Base-by-base conservation (phyloP, 1,140 invertebrate species). In the Ceratina calcarata region DNA sequence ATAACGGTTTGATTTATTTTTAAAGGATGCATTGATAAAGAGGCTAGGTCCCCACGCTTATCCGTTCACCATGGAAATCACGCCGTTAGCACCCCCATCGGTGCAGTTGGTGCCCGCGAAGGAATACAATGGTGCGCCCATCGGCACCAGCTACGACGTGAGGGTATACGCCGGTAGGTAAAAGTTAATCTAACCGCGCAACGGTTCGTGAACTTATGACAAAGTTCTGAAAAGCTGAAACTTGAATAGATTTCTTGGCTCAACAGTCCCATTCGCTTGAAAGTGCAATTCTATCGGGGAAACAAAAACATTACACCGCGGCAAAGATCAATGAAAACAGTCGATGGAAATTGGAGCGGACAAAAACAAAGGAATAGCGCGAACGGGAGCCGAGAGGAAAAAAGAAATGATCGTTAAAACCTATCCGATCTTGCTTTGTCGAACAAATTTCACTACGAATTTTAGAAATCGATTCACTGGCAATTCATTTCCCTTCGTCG, bases 71-170 rank as follows among this genome's bases (percentile, higher is more conserved):
- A 95, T 98, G 94, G 95, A 96, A 87, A 93, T 98, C 67, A 96
- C 96, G 1, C 94, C 95, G 27, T 93, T 97, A 77, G 96, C 97
- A 49, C 97, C 97, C 45, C 97, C 97, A 13, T 97, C 97, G 70
- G 97, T 98, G 37, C 97, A 97, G 89, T 93, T 98, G 78, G 97
- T 98, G 24, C 97, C 97, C 2, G 97, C 97, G 8, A 97, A 97
- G 89, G 96, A 97, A 87, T 98, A 98, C 91, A 96, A 95, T 73
- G 97, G 97, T 0, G 96, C 97, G 2, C 97, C 97, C 0, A 97
- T 98, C 69, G 97, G 97, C 16, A 98, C 97, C 27, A 97, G 96
- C 79, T 98, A 98, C 89, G 97, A 97, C 87, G 94, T 97, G 49
- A 93, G 96, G 89, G 95, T 96, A 73, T 97, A 96, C 87, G 94